phyloP scores from a whole-genome alignment of 2,797 vertebrate genomes.

The Acomys russatus region DNA sequence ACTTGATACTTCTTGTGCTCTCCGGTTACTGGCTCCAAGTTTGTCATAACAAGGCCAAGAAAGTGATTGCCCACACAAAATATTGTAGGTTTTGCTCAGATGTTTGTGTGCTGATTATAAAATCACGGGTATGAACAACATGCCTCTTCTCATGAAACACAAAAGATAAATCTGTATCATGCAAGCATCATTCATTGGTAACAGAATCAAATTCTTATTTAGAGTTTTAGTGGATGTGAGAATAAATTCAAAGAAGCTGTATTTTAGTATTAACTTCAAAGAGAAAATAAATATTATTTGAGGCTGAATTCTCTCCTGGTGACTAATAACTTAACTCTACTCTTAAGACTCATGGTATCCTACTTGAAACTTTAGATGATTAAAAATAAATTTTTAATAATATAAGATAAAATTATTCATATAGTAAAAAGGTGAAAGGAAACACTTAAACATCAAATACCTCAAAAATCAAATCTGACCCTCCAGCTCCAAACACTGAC shows the following conservation, averaged over 20 bases:
- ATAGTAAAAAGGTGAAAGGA: neutral
- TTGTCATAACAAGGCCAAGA: conserved; percentile 5
- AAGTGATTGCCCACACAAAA: neutral
- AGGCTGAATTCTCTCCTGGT: conserved; percentile 5
- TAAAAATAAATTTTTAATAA: conserved; percentile 35
- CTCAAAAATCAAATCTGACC: neutral
- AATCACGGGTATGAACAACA: conserved; percentile 34
- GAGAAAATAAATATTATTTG: neutral
- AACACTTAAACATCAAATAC: neutral
- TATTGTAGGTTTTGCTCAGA: conserved; percentile 15
- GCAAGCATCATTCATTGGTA: neutral
- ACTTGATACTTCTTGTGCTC: neutral
- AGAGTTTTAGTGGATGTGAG: neutral
- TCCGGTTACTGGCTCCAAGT: conserved; percentile 18
- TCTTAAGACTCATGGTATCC: conserved; percentile 15
- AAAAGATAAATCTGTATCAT: conserved; percentile 6
- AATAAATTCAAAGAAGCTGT: conserved; percentile 43
- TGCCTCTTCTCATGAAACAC: conserved; percentile 15
- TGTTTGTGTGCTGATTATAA: conserved; percentile 52
- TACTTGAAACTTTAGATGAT: conserved; percentile 50
- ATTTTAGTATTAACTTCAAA: conserved; percentile 39
- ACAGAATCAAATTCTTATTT: conserved; percentile 11
- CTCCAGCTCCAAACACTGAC: neutral
- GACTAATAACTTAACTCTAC: conserved; percentile 37
- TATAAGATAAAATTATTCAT: neutral